A percentile compares a stretch with the other conserved stretches of the same genome.
These are phyloP conservation scores for Parus major DNA, from an alignment of 2,113 vertebrate genomes.

Conservation along the genomic window DNA sequence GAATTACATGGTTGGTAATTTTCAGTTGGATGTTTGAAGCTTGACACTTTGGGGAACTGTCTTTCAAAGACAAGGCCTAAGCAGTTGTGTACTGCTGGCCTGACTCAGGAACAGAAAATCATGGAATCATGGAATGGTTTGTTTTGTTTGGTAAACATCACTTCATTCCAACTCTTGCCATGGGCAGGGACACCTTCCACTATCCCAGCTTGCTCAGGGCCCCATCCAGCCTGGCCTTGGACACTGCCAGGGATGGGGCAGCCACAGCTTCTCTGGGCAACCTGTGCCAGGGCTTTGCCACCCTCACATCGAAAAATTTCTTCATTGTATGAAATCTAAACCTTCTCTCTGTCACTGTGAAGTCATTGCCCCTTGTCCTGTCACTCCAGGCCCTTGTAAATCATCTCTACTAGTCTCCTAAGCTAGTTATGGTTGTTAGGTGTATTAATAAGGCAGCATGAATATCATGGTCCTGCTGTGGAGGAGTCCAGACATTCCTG, in stretches of 20 bases:
- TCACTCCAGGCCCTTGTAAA: not conserved
- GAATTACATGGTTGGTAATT: not conserved
- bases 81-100: not conserved
- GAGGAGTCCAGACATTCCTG: not conserved
- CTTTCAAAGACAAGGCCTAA: not conserved
- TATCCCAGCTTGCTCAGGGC: not conserved
- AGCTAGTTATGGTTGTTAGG: not conserved
- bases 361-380: not conserved
- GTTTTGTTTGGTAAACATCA: not conserved
- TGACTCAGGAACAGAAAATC: not conserved
- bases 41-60: fast-evolving
- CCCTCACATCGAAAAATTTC: not conserved
- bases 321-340: not conserved
- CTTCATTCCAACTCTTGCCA: not conserved
- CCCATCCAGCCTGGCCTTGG: not conserved
- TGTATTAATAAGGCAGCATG: not conserved
- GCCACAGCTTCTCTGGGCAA: not conserved
- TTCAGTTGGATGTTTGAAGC: not conserved
- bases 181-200: not conserved
- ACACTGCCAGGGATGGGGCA: not conserved
- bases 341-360: not conserved
- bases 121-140: not conserved
- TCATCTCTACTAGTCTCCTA: not conserved
- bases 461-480: not conserved
- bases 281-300: not conserved